Evolutionary conservation across 2,113 vertebrate species (phyloP), one percentile per base, ranked within the genome.

Genomic region (Cichladusa arquata): DNA sequence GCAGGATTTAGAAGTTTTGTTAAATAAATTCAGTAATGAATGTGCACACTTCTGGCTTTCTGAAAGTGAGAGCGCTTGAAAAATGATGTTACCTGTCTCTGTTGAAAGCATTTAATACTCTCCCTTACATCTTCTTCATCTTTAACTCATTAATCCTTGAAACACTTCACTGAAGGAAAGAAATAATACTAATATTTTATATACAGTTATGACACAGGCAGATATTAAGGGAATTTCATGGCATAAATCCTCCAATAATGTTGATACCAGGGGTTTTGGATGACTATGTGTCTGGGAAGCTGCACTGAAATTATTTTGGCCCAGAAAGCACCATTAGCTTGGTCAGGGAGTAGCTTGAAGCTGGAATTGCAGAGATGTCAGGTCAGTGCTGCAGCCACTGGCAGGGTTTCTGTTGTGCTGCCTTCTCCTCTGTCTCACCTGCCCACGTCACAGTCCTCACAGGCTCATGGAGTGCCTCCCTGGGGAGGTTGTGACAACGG

Each of bases 361-460:
- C 42, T 2, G 17, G 57, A 50, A 11, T 17, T 45, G 47, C 45
- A 74, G 64, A 57, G 31, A 23, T 38, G 38, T 58, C 51, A 48
- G 18, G 6, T 50, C 20, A 28, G 56, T 19, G n/a, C 51, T 81
- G 64, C 11, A 74, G 64, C n/a, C 17, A 3, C 6, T 19, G 15
- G 40, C 18, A 83, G 6, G 0, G 0, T 33, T 79, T 77, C 12
- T 13, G 34, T 71, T 38, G 48, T 44, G 36, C 58, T 48, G 19
- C 54, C 48, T 57, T 86, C 45, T 65, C 26, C 28, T 77, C 34
- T 40, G 38, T 40, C 51, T 36, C 8, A 6, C n/a, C 45, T 58
- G 13, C 28, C 31, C 26, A 11, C 6, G 4, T 40, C 3, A 2
- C 34, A 33, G 20, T 12, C 45, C 26, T 45, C 33, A 17, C 19